These are phyloP conservation scores for Phylloscopus collybita DNA, from an alignment of 2,797 vertebrate genomes.

Conservation along the genomic window DNA sequence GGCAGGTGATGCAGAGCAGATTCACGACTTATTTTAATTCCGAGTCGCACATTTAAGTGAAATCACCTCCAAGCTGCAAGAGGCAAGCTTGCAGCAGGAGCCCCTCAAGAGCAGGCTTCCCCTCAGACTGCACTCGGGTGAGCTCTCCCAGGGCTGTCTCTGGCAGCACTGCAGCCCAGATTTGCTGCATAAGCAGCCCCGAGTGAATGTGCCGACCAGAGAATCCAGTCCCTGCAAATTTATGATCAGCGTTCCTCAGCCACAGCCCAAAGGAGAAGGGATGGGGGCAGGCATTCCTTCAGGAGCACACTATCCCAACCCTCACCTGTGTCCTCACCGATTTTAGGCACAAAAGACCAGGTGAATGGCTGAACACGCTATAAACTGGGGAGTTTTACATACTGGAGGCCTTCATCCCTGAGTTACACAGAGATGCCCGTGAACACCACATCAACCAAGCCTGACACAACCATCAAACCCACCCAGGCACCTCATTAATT, in stretches of 20 bases:
- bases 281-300: neutral
- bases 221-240: constrained; percentile 5
- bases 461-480: neutral
- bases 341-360: neutral
- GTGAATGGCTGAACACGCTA: neutral
- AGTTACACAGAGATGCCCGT: neutral
- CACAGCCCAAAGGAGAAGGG: neutral
- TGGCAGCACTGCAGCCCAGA: neutral
- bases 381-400: neutral
- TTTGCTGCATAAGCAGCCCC: constrained; percentile 35
- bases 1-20: neutral
- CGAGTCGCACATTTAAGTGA: neutral
- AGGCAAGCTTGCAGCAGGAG: neutral
- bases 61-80: neutral
- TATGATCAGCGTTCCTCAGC: neutral
- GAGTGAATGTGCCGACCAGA: neutral
- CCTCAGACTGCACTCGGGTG: fast-evolving
- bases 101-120: neutral
- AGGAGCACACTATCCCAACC: neutral
- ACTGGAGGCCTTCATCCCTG: neutral
- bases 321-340: too few species aligned
- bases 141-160: neutral
- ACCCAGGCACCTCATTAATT: neutral
- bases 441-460: neutral
- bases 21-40: neutral